A percentile compares a stretch with the other conserved stretches of the same genome.
phyloP scores from a whole-genome alignment of 2,888 invertebrate genomes.

The Criorhina ranunculi region DNA sequence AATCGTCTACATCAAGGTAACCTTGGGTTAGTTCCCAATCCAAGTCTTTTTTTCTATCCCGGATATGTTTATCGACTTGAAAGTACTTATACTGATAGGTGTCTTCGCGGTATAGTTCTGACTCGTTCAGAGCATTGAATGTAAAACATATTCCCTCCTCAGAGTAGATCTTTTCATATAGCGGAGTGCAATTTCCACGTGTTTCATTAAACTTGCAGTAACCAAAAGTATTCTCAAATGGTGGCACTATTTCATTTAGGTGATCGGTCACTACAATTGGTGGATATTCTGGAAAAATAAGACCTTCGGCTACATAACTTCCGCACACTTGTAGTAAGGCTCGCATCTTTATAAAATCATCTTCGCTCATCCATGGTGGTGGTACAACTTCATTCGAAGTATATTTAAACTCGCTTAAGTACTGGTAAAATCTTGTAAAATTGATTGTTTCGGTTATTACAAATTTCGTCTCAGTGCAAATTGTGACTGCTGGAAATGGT shows the following conservation, averaged over 20 bases:
- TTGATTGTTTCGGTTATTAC: not conserved
- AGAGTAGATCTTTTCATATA: constrained; percentile 38
- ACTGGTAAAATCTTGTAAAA: constrained; percentile 27
- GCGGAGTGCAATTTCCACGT: not conserved
- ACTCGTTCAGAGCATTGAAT: constrained; percentile 39
- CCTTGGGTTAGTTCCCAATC: constrained; percentile 88
- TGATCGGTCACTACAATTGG: not conserved
- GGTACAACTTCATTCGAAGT: not conserved
- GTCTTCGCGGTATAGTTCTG: constrained; percentile 25
- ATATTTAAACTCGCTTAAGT: not conserved
- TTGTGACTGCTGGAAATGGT: constrained; percentile 18
- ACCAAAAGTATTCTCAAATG: not conserved
- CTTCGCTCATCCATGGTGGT: constrained; percentile 14
- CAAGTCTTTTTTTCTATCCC: constrained; percentile 81
- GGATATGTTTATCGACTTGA: not conserved
- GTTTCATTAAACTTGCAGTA: constrained; percentile 14
- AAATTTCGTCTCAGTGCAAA: constrained; percentile 9
- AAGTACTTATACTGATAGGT: constrained; percentile 30
- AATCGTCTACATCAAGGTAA: constrained; percentile 85
- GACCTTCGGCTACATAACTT: not conserved
- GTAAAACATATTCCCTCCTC: constrained; percentile 47
- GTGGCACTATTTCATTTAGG: not conserved
- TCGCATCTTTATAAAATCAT: constrained; percentile 32
- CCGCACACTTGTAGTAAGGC: constrained; percentile 44
- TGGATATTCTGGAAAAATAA: constrained; percentile 12